Conservation (phyloP, 2,113 vertebrate genomes). For the Nothobranchius furzeri region DNA sequence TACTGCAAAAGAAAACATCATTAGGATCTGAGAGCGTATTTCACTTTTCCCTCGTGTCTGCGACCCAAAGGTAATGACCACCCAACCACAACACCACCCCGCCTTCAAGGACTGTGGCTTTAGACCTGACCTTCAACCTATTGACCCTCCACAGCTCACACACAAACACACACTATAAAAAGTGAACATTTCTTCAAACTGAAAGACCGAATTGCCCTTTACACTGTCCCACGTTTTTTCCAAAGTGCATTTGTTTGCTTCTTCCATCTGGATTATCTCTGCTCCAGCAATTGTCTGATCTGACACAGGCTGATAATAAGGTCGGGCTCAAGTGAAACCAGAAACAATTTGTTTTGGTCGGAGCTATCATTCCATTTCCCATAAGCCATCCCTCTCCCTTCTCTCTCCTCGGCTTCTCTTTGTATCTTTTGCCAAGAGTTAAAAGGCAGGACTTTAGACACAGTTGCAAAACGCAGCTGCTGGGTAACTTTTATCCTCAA, state of each 20-base stretch:
- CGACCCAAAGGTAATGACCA: conserved; percentile 53
- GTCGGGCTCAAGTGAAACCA: conserved; percentile 74
- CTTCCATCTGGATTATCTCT: conserved; percentile 69
- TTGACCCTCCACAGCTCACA: conserved; percentile 34
- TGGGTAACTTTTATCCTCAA: conserved; percentile 64
- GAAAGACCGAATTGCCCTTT: conserved; percentile 20
- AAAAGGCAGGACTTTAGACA: conserved; percentile 76
- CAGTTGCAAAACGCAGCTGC: conserved; percentile 80
- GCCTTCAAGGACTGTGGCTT: conserved; percentile 52
- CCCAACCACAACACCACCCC: conserved; percentile 23
- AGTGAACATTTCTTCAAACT: conserved; percentile 16
- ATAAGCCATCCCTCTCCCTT: conserved; percentile 75
- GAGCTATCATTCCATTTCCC: conserved; percentile 76
- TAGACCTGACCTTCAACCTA: conserved; percentile 76
- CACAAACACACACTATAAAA: conserved; percentile 6
- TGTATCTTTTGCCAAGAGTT: conserved; percentile 76
- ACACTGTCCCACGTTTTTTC: conserved; percentile 12
- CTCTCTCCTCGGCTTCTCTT: conserved; percentile 69
- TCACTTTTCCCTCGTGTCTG: conserved; percentile 73
- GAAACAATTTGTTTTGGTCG: conserved; percentile 78
- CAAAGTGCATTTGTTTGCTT: conserved; percentile 8
- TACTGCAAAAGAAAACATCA: conserved; percentile 76
- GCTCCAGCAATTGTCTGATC: conserved; percentile 70
- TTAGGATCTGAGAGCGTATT: conserved; percentile 72
- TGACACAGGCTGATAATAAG: conserved; percentile 76